A percentile compares a stretch with the other conserved stretches of the same genome.
phyloP scores from a whole-genome alignment of 1,140 invertebrate species.

The Nasonia longicornis region DNA sequence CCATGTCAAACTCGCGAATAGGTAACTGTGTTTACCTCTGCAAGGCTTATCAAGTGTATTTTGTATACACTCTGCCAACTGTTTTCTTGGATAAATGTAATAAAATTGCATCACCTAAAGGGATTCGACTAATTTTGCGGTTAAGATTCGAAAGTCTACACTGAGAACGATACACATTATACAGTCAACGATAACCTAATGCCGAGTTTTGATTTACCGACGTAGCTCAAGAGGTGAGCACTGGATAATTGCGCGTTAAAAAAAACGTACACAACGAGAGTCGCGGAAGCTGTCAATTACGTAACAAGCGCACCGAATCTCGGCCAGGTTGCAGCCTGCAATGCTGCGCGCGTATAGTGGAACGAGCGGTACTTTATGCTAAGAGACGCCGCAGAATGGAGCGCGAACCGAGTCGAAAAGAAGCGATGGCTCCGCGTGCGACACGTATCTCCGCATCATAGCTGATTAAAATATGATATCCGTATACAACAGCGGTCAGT shows the following conservation, averaged over 20 bases:
- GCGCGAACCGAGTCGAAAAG: not conserved
- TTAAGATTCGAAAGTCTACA: too few relatives aligned
- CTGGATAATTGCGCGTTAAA: slow-evolving; percentile 6
- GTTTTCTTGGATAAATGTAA: too few relatives aligned
- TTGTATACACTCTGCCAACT: too few relatives aligned
- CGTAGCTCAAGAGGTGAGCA: not conserved
- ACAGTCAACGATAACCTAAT: not conserved
- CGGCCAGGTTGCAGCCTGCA: slow-evolving; percentile 20
- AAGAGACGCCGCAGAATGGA: not conserved
- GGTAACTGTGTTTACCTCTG: too few relatives aligned
- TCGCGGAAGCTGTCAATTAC: slow-evolving; percentile 31
- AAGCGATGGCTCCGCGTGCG: not conserved
- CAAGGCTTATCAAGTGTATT: too few relatives aligned
- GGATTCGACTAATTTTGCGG: too few relatives aligned
- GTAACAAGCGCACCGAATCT: slow-evolving; percentile 21
- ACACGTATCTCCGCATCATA: too few relatives aligned
- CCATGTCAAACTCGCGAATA: too few relatives aligned
- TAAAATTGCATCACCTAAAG: too few relatives aligned
- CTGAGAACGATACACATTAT: too few relatives aligned
- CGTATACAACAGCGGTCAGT: not conserved
- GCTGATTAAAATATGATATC: not conserved
- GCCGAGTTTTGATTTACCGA: not conserved
- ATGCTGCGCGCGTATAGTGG: not conserved
- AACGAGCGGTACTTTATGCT: slow-evolving; percentile 14
- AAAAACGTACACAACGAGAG: not conserved